Conservation (phyloP, 2,888 invertebrate species). For the Papilio demoleus region DNA sequence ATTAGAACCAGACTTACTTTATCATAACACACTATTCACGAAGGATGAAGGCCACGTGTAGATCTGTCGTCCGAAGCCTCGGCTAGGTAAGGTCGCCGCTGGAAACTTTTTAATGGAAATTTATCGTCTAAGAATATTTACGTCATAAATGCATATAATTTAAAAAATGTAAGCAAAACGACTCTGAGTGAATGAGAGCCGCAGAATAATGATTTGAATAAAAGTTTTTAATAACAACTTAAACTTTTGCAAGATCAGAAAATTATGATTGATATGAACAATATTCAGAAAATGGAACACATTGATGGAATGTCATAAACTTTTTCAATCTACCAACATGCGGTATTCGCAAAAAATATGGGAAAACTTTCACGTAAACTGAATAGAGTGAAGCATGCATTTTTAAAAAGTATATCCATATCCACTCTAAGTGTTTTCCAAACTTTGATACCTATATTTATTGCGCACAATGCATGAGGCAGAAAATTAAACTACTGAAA, state of each 20-base stretch:
- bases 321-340: constrained; percentile 15
- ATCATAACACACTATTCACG: no score
- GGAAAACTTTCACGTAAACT: constrained; percentile 13
- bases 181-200: background rate
- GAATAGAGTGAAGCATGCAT: constrained; percentile 9
- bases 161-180: no score
- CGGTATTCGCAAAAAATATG: constrained; percentile 8
- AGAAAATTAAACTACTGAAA: no score
- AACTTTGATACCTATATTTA: background rate
- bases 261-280: constrained; percentile 12
- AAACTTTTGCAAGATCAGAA: background rate
- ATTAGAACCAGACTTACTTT: no score
- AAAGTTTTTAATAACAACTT: background rate
- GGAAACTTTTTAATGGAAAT: no score
- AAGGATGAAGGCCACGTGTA: no score
- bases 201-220: background rate
- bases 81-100: no score
- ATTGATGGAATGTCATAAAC: constrained; percentile 11
- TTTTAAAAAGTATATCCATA: constrained; percentile 4
- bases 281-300: constrained; percentile 4
- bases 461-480: background rate
- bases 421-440: background rate
- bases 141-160: no score
- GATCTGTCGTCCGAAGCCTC: no score
- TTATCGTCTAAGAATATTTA: no score